Evolutionary conservation across 2,113 vertebrate species (phyloP).

Genomic region (Indri indri): DNA sequence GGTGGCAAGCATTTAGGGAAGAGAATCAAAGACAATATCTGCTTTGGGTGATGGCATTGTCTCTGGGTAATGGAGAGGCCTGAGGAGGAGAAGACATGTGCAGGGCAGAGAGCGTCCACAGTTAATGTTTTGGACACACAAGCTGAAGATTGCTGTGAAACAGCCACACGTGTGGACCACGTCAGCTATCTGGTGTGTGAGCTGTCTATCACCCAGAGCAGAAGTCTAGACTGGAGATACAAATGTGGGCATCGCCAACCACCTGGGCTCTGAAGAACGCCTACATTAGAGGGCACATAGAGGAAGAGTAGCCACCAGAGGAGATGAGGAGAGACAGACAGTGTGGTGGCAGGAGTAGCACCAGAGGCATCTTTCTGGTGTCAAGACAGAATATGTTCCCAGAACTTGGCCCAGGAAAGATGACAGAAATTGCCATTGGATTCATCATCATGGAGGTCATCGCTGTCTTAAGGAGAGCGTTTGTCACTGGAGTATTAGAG

Average conservation of each 20-base stretch:
- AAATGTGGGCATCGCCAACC: background rate
- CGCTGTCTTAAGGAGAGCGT: background rate
- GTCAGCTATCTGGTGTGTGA: background rate
- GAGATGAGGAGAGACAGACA: background rate
- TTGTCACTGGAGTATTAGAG: background rate
- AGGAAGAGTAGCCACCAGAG: background rate
- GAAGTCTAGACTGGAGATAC: background rate
- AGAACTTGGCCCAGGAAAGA: background rate
- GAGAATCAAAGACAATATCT: background rate
- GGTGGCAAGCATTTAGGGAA: background rate
- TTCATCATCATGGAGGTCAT: background rate
- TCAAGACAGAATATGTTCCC: background rate
- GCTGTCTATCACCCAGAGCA: background rate
- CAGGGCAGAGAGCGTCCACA: background rate
- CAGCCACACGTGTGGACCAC: background rate
- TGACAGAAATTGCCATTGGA: background rate
- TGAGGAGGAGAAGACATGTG: background rate
- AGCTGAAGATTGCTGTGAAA: background rate
- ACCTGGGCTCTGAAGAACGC: background rate
- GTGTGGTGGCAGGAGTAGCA: background rate
- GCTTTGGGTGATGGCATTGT: background rate
- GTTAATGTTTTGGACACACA: background rate
- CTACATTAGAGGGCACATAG: too few species aligned
- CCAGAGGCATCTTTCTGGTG: background rate
- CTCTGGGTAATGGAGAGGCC: background rate